Percentiles rank a stretch among this genome's conserved stretches.
Evolutionary conservation across 2,113 vertebrate species (phyloP).

Genomic region (Platycercus adscitus): DNA sequence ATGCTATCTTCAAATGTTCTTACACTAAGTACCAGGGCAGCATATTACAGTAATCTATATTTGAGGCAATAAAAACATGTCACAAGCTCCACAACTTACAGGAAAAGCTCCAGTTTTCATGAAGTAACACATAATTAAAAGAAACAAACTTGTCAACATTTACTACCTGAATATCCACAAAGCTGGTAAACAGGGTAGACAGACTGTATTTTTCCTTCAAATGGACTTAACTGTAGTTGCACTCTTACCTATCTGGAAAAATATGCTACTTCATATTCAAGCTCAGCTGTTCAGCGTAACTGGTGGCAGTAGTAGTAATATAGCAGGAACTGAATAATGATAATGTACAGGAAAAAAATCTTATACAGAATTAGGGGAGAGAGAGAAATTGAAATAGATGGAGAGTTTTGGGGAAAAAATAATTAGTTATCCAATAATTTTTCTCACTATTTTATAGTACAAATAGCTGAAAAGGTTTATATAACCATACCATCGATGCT

Average conservation of each 20-base stretch:
- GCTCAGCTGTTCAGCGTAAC: background rate
- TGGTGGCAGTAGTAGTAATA: background rate
- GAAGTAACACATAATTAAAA: background rate
- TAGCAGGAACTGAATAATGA: background rate
- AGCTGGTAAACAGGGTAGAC: background rate
- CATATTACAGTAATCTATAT: background rate
- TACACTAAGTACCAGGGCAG: background rate
- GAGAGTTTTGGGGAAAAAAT: background rate
- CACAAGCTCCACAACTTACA: background rate
- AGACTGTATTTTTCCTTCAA: constrained; percentile 5
- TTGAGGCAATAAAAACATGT: background rate
- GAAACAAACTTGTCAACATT: background rate
- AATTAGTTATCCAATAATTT: constrained; percentile 11
- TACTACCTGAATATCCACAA: background rate
- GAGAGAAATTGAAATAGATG: background rate
- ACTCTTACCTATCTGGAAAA: background rate
- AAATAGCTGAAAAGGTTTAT: constrained; percentile 16
- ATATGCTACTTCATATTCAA: background rate
- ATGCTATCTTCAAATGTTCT: background rate
- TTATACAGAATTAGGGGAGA: background rate
- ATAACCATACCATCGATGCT: background rate
- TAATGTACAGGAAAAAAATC: background rate
- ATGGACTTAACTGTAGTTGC: background rate
- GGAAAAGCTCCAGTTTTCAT: background rate
- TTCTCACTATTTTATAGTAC: background rate